Percentiles rank a stretch among this genome's conserved stretches.
Conservation (phyloP, 2,797 vertebrate genomes). For the Diglossa cyanea region DNA sequence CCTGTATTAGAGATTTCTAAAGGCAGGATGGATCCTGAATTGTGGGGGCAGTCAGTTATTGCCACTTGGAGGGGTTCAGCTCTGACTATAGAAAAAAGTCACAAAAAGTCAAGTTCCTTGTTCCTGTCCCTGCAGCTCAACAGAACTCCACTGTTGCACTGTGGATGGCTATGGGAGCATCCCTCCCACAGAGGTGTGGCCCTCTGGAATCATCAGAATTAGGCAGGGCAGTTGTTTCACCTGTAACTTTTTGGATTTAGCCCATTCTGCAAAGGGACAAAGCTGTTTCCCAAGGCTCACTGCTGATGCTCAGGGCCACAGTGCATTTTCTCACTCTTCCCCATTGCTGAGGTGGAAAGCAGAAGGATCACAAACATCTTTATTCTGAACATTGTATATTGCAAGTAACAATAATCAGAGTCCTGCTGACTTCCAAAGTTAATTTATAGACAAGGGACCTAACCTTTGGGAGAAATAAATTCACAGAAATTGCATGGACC, state of each 20-base stretch:
- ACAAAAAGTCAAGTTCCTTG: neutral
- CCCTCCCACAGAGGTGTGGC: neutral
- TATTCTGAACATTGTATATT: neutral
- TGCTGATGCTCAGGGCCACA: fast-evolving
- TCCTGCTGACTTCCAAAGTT: neutral
- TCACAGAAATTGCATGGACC: neutral
- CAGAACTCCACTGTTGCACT: neutral
- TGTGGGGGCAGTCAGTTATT: neutral
- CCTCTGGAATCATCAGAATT: fast-evolving
- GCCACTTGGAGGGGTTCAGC: neutral
- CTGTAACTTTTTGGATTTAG: neutral
- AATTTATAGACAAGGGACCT: neutral
- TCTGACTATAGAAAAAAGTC: neutral
- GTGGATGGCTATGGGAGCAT: neutral
- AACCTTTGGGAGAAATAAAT: neutral
- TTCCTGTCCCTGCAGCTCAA: neutral
- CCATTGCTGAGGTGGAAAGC: neutral
- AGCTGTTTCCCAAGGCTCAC: neutral
- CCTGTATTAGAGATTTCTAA: neutral
- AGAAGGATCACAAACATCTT: neutral
- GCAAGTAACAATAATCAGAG: neutral
- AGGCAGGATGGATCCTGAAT: neutral
- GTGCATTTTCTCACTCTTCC: neutral
- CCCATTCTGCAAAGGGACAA: neutral
- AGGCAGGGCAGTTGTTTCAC: neutral